These are phyloP conservation scores for Rhabditophanes sp. DNA, from an alignment of 2,888 invertebrate species.

Conservation along the genomic window DNA sequence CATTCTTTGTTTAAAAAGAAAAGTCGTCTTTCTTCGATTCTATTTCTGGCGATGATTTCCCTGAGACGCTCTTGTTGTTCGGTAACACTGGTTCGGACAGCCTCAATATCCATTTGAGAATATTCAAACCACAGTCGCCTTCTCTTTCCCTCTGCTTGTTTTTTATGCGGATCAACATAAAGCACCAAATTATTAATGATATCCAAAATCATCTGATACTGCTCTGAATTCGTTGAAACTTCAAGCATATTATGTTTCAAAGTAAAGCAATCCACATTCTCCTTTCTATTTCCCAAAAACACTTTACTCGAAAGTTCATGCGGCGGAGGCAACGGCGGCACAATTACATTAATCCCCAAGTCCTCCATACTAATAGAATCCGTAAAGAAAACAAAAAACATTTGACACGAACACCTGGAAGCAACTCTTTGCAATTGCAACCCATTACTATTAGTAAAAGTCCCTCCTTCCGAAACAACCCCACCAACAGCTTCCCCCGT, in stretches of 20 bases:
- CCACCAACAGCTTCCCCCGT: constrained; percentile 92
- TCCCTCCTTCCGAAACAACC: constrained; percentile 60
- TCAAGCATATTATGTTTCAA: constrained; percentile 94
- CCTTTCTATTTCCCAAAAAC: constrained; percentile 45
- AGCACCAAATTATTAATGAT: constrained; percentile 89
- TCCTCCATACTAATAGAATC: constrained; percentile 57
- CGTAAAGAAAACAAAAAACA: constrained; percentile 60
- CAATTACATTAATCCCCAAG: constrained; percentile 46
- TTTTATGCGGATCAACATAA: constrained; percentile 84
- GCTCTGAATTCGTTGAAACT: constrained; percentile 50
- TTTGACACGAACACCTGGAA: constrained; percentile 89
- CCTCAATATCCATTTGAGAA: constrained; percentile 73
- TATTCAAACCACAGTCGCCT: constrained; percentile 84
- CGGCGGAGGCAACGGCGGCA: too few relatives aligned
- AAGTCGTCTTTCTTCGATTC: constrained; percentile 4
- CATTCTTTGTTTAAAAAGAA: too few relatives aligned
- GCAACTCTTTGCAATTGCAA: constrained; percentile 81
- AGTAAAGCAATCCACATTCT: constrained; percentile 85
- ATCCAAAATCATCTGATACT: constrained; percentile 66
- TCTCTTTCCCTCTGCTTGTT: constrained; percentile 57
- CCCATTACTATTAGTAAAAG: constrained; percentile 3
- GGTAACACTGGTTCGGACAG: too few relatives aligned
- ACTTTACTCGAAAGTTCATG: constrained; percentile 6
- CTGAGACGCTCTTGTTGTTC: constrained; percentile 13
- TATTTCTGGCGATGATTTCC: constrained; percentile 6